A percentile compares a stretch with the other conserved stretches of the same genome.
These are phyloP conservation scores for Pseudoatta argentina DNA, from an alignment of 1,140 invertebrate genomes.

Conservation along the genomic window DNA sequence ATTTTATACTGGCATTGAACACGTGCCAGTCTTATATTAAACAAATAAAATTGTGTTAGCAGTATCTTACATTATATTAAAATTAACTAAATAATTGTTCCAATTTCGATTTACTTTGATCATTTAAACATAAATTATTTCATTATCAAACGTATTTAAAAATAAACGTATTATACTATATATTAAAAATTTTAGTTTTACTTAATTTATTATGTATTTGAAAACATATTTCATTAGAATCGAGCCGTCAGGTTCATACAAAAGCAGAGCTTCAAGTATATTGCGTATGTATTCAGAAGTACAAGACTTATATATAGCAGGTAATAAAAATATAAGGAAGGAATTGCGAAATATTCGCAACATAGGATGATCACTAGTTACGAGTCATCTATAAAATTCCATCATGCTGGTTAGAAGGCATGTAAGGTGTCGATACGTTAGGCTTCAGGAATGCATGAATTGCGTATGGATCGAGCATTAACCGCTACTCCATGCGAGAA, in stretches of 20 bases:
- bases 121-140: not conserved
- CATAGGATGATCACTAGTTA: constrained; percentile 26
- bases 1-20: not conserved
- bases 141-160: constrained; percentile 1
- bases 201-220: too few species aligned
- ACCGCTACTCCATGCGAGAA: constrained; percentile 17
- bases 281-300: not conserved
- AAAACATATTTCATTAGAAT: not conserved
- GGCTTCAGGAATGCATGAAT: constrained; percentile 52
- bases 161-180: not conserved
- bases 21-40: not conserved
- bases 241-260: not conserved
- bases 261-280: not conserved
- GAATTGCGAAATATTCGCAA: constrained; percentile 22
- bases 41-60: not conserved
- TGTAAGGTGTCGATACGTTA: constrained; percentile 24
- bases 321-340: not conserved
- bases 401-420: constrained; percentile 36
- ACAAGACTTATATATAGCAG: not conserved
- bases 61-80: not conserved
- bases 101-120: not conserved
- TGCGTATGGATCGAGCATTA: constrained; percentile 42
- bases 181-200: too few species aligned
- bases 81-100: not conserved
- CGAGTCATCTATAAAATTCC: constrained; percentile 32